Conservation (phyloP, 2,113 vertebrate species). For the Stegostoma tigrinum region DNA sequence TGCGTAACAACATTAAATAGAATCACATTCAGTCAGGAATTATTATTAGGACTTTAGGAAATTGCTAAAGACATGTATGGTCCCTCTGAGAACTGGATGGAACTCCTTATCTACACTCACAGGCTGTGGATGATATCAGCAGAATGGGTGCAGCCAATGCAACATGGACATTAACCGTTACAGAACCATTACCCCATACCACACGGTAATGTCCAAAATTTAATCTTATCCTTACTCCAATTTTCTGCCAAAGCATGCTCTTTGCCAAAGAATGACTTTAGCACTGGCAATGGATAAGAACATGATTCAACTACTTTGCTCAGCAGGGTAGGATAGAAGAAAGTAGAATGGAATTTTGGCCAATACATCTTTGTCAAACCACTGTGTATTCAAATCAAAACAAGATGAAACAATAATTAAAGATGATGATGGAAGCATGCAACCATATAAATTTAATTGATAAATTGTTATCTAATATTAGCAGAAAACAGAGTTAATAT, state of each 20-base stretch:
- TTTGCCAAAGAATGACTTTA: background rate
- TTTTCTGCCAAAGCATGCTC: background rate
- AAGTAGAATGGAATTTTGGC: background rate
- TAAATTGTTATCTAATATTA: background rate
- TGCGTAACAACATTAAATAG: too few species aligned
- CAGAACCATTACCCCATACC: too few species aligned
- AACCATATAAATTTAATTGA: background rate
- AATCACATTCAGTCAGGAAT: too few species aligned
- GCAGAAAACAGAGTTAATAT: background rate
- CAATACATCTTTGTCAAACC: background rate
- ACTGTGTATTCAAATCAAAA: background rate
- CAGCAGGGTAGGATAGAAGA: background rate
- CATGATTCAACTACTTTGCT: background rate
- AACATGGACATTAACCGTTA: too few species aligned
- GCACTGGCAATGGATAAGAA: background rate
- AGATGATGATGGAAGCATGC: background rate
- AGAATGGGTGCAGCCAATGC: too few species aligned
- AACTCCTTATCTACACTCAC: too few species aligned
- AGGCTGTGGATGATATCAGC: too few species aligned
- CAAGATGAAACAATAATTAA: background rate
- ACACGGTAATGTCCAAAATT: background rate
- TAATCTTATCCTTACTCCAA: background rate
- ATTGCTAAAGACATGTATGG: too few species aligned
- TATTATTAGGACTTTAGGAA: too few species aligned
- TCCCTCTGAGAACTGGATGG: too few species aligned